Evolutionary conservation across 92 coral and sea anemone species (phyloP).

Genomic region (Desmophyllum pertusum): DNA sequence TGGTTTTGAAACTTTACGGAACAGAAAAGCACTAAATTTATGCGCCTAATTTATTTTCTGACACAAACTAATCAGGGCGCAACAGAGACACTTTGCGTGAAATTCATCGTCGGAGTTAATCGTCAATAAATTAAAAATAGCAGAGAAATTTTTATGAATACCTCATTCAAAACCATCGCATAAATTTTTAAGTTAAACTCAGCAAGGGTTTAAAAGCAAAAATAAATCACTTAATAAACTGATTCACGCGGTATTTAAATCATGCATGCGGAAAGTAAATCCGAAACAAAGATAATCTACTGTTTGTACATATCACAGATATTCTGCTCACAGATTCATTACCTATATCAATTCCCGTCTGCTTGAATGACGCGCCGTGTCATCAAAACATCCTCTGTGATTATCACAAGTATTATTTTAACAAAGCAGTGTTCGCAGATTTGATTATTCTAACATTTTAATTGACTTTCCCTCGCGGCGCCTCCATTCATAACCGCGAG

Average conservation of each 20-base stretch:
- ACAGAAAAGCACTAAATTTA: background rate
- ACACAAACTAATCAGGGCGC: background rate
- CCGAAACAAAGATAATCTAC: background rate
- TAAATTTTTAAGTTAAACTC: slow-evolving; percentile 21
- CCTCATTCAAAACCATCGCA: slow-evolving; percentile 13
- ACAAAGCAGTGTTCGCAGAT: slow-evolving; percentile 29
- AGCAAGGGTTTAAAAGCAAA: slow-evolving; percentile 1
- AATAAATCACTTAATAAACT: background rate
- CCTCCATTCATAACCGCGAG: background rate
- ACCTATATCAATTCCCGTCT: slow-evolving; percentile 30
- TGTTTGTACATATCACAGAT: slow-evolving; percentile 45
- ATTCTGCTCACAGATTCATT: slow-evolving; percentile 48
- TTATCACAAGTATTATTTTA: slow-evolving; percentile 40
- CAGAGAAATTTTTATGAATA: background rate
- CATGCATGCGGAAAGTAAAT: slow-evolving; percentile 4
- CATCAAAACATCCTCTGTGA: slow-evolving; percentile 43
- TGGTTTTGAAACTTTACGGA: too few relatives aligned
- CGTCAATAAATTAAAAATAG: background rate
- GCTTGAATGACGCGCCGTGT: slow-evolving; percentile 9
- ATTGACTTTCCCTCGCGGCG: slow-evolving; percentile 46
- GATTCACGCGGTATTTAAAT: slow-evolving; percentile 3
- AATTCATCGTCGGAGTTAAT: background rate
- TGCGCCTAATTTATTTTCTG: background rate
- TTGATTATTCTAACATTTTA: slow-evolving; percentile 32
- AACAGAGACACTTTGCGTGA: background rate